phyloP scores from a whole-genome alignment of 2,888 invertebrate genomes.

The Brassicogethes aeneus region DNA sequence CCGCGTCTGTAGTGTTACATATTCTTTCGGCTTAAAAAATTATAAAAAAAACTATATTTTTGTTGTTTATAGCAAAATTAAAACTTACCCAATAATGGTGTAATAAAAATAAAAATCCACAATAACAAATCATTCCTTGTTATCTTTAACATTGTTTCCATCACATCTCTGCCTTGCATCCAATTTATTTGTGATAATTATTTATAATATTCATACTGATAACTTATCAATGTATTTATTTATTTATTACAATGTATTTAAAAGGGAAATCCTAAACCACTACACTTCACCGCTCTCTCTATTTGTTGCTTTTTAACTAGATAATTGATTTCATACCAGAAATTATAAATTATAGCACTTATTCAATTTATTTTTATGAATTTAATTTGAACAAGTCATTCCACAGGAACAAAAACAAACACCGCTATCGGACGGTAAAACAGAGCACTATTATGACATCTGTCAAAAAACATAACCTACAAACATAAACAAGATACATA shows the following conservation, averaged over 20 bases:
- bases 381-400: conserved; percentile 27
- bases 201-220: conserved; percentile 17
- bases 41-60: background rate
- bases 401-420: background rate
- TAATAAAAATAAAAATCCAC: conserved; percentile 4
- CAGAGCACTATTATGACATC: too few relatives aligned
- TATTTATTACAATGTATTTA: conserved; percentile 6
- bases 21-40: conserved; percentile 16
- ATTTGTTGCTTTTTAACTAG: conserved; percentile 20
- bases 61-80: conserved; percentile 3
- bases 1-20: conserved; percentile 18
- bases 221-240: conserved; percentile 16
- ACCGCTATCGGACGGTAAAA: too few relatives aligned
- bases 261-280: too few relatives aligned
- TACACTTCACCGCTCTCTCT: background rate
- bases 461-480: too few relatives aligned
- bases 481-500: too few relatives aligned
- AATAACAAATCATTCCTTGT: conserved; percentile 6
- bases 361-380: conserved; percentile 35
- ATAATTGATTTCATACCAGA: conserved; percentile 24
- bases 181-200: background rate
- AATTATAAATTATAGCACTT: conserved; percentile 23
- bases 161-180: conserved; percentile 17
- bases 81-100: conserved; percentile 2
- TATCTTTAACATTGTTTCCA: conserved; percentile 18